Evolutionary conservation across 1,140 invertebrate species (phyloP), one percentile per base, ranked within the genome.

Genomic region (Planococcus citri): DNA sequence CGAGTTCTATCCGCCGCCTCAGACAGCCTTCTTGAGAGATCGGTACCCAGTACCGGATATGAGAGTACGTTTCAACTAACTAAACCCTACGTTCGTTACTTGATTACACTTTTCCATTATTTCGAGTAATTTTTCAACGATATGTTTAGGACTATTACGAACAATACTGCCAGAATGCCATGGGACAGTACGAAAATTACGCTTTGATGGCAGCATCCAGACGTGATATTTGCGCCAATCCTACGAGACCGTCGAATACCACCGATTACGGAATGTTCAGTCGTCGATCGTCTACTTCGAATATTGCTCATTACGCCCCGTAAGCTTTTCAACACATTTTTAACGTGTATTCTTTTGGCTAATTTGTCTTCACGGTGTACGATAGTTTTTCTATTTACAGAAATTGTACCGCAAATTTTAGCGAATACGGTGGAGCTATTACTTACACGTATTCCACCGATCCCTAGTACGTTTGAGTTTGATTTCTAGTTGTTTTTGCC

Each of bases 1-100:
- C 75, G 88, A 90, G 79, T 88, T 88, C 71, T 91, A 91, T 80
- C 87, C 88, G 75, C 88, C 87, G 77, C 88, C 89, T 78, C n/a
- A n/a, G n/a, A 76, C 77, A 17, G 12, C 88, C 72, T 91, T 91
- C 84, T 83, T 91, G 73, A 86, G 89, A 79, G 89, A 92, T 78
- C 83, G 89, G 9, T 64, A 64, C 17, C 10, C 60, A 4, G 20
- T 24, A 25, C 60, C 60, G 20, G 60, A 64, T 64, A 24, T 27
- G 21, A 10, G 60, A 27, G 60, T 64, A 64, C 10, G 22, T 64
- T 24, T 27, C 22, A 64, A 14, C 4, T 64, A n/a, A n/a, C n/a
- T n/a, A n/a, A n/a, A n/a, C n/a, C n/a, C n/a, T n/a, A n/a, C n/a
- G n/a, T 41, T 41, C 9, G n/a, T 41, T 41, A 10, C n/a, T 41